A percentile compares a stretch with the other conserved stretches of the same genome.
Conservation (phyloP, 2,113 vertebrate genomes). For the Panthera leo region DNA sequence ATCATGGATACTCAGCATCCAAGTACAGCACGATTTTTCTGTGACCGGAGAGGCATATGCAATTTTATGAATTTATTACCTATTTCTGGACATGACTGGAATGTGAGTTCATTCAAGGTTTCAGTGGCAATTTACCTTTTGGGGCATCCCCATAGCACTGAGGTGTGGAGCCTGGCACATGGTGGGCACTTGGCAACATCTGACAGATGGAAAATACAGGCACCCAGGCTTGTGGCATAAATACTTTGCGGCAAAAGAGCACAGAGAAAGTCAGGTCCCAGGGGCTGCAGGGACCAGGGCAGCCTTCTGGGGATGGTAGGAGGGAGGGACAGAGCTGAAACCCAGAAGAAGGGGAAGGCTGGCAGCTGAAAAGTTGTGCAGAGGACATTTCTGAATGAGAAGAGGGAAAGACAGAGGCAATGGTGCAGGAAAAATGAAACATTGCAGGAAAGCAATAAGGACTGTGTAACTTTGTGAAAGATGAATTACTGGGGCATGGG, state of each 20-base stretch:
- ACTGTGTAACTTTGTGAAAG: accelerated
- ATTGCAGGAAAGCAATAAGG: not conserved
- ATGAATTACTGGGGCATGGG: not conserved
- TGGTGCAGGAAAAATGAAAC: not conserved
- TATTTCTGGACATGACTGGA: not conserved
- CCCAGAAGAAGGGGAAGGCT: not conserved
- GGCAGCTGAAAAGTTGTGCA: too few relatives aligned
- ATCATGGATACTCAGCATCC: not conserved
- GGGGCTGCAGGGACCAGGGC: not conserved
- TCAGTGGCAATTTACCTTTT: not conserved
- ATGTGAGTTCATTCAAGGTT: not conserved
- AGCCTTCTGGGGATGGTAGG: not conserved
- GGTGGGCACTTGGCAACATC: not conserved
- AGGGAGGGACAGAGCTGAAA: not conserved
- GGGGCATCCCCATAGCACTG: not conserved
- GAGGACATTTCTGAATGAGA: not conserved
- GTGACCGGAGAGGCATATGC: not conserved
- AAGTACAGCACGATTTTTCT: not conserved
- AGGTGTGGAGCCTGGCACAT: not conserved
- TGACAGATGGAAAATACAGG: not conserved
- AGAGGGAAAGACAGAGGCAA: not conserved
- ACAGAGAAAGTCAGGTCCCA: not conserved
- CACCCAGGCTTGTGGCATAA: accelerated
- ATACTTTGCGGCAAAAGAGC: not conserved
- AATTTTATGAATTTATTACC: not conserved